Evolutionary conservation across 2,113 vertebrate genomes (phyloP), one percentile per base, ranked within the genome.

Genomic region (Brienomyrus brachyistius): DNA sequence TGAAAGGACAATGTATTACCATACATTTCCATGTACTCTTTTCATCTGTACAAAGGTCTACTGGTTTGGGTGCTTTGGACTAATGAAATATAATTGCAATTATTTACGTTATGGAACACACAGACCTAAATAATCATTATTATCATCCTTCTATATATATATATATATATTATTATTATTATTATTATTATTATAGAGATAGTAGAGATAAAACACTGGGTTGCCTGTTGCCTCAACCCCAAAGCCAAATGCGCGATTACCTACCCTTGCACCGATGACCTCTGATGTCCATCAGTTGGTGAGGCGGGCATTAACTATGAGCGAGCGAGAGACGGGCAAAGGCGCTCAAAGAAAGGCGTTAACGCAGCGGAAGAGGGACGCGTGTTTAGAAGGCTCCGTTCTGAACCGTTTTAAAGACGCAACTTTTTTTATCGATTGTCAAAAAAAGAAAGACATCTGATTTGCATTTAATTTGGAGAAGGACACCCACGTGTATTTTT

Each of bases 261-360:
- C 31, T 17, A 47, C 17, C 80, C 23, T 43, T 66, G 11, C 40
- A 62, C 52, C 13, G 52, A 47, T 54, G 77, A 45, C 89, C 52
- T 83, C 88, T 27, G 47, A 31, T 62, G 89, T 90, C 91, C 52
- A 31, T 90, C 91, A 82, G 52, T 87, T 50, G 59, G 51, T 59
- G 83, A 88, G 83, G 83, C 51, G 89, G 89, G 89, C 89, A 88
- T 88, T 74, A 50, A 87, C 51, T 59, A 86, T 27, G 56, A 88
- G 77, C 87, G 90, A 82, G 77, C 27, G 77, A 84, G 90, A 86
- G 87, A 74, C 62, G 43, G 11, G 82, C 59, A 31, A 17, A 88
- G 74, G 54, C 82, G 54, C 23, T 40, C 70, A 66, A 21, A 50
- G 52, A 70, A 59, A 86, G 43, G 27, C 87, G 27, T 45, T 50